Percentiles rank a stretch among this genome's conserved stretches.
phyloP scores from a whole-genome alignment of 2,888 invertebrate species.

The Euphydryas editha region DNA sequence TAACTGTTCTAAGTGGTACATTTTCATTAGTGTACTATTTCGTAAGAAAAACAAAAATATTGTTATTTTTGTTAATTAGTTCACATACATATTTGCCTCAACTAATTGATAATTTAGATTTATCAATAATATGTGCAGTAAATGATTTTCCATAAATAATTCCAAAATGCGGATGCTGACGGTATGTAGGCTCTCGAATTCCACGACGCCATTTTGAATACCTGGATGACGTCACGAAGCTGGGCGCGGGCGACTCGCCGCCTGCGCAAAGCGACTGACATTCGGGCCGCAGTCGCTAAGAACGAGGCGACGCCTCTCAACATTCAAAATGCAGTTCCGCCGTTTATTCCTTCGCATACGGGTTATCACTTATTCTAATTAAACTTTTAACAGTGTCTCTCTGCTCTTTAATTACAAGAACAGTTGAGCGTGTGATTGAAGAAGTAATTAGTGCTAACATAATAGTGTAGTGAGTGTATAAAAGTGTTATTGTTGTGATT shows the following conservation, averaged over 20 bases:
- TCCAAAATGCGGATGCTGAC: slow-evolving; percentile 25
- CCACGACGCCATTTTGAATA: slow-evolving; percentile 82
- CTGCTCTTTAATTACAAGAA: slow-evolving; percentile 77
- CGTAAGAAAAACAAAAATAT: too few relatives aligned
- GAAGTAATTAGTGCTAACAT: slow-evolving; percentile 46
- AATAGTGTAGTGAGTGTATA: slow-evolving; percentile 68
- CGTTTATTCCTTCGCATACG: slow-evolving; percentile 69
- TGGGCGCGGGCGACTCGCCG: slow-evolving; percentile 75
- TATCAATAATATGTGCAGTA: background rate
- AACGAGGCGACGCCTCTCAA: slow-evolving; percentile 74
- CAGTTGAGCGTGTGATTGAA: slow-evolving; percentile 65
- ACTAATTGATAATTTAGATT: too few relatives aligned
- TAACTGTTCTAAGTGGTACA: background rate
- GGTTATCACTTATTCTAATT: slow-evolving; percentile 63
- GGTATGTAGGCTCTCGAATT: slow-evolving; percentile 78
- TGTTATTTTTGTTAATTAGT: too few relatives aligned
- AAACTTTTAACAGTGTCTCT: slow-evolving; percentile 65
- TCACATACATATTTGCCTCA: background rate
- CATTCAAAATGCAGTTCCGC: slow-evolving; percentile 74
- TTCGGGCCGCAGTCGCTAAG: slow-evolving; percentile 65
- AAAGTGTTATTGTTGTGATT: slow-evolving; percentile 79
- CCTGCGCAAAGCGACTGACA: slow-evolving; percentile 61
- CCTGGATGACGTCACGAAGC: slow-evolving; percentile 77
- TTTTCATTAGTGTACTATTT: background rate
- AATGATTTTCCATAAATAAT: background rate